Evolutionary conservation across 2,888 invertebrate species (phyloP).

Genomic region (Nysson spinosus): DNA sequence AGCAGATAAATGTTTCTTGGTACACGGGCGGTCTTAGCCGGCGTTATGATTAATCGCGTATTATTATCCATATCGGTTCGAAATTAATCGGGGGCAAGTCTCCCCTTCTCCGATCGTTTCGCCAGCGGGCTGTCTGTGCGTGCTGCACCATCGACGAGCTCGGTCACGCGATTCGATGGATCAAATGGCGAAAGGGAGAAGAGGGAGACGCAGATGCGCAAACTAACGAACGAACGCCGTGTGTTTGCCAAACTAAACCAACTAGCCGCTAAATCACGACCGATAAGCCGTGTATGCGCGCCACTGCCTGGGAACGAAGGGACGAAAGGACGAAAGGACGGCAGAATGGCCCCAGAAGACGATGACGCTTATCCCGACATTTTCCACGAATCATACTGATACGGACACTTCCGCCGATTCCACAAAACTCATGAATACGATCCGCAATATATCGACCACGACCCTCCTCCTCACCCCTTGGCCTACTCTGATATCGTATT

Average conservation of each 20-base stretch:
- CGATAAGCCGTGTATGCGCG: slow-evolving; percentile 35
- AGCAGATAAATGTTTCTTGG: background rate
- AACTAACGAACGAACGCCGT: slow-evolving; percentile 37
- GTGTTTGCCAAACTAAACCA: slow-evolving; percentile 44
- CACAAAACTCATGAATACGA: too few species aligned
- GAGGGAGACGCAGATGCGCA: slow-evolving; percentile 43
- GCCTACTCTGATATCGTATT: too few species aligned
- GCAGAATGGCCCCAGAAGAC: too few species aligned
- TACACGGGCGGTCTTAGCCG: background rate
- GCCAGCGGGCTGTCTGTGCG: background rate
- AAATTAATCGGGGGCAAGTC: slow-evolving; percentile 35
- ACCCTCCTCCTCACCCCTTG: too few species aligned
- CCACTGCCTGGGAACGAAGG: too few species aligned
- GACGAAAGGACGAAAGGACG: slow-evolving; percentile 1
- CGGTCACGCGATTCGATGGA: slow-evolving; percentile 49
- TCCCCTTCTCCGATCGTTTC: slow-evolving; percentile 9
- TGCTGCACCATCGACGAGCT: slow-evolving; percentile 18
- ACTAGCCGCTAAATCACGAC: slow-evolving; percentile 46
- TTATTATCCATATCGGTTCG: slow-evolving; percentile 13
- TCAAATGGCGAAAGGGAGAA: slow-evolving; percentile 17
- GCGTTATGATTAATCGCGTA: slow-evolving; percentile 28
- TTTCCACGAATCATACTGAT: background rate
- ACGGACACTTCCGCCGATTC: too few species aligned
- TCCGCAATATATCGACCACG: too few species aligned
- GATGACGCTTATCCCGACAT: background rate